phyloP scores from a whole-genome alignment of 2,888 invertebrate species.

The Ctena decussata region DNA sequence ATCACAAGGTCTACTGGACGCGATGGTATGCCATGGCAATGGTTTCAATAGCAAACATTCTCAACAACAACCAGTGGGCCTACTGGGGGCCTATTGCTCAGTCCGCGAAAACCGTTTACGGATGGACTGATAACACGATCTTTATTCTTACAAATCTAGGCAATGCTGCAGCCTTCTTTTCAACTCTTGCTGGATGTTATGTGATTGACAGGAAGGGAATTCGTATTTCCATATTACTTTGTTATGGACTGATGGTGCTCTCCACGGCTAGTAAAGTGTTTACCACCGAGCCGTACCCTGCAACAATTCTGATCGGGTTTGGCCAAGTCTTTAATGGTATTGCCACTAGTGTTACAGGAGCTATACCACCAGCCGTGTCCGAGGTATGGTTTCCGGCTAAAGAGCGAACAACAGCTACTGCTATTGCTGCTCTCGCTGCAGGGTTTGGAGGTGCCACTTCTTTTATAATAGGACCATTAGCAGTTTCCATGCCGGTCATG shows the following conservation, averaged over 20 bases:
- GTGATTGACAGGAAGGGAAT: constrained; percentile 48
- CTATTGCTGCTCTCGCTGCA: constrained; percentile 36
- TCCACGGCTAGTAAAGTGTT: constrained; percentile 16
- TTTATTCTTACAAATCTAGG: constrained; percentile 51
- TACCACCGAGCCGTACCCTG: constrained; percentile 8
- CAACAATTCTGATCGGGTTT: constrained; percentile 37
- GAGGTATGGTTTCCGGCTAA: constrained; percentile 41
- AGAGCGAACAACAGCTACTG: constrained; percentile 58
- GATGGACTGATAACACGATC: constrained; percentile 45
- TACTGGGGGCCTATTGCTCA: constrained; percentile 59
- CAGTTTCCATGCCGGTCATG: neutral
- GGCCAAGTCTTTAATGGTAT: constrained; percentile 49
- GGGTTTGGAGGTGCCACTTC: constrained; percentile 17
- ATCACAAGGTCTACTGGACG: neutral
- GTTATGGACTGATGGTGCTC: constrained; percentile 13
- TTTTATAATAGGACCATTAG: neutral
- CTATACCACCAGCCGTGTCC: constrained; percentile 45
- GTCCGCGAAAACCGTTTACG: constrained; percentile 48
- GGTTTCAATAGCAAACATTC: constrained; percentile 37
- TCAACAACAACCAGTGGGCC: constrained; percentile 49
- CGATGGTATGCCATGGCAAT: constrained; percentile 49
- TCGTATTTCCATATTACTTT: constrained; percentile 24
- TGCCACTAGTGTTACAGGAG: constrained; percentile 36
- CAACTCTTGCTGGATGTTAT: constrained; percentile 24
- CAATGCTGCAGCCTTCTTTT: constrained; percentile 41